phyloP scores from a whole-genome alignment of 2,888 invertebrate species.

The Caenorhabditis panamensis region DNA sequence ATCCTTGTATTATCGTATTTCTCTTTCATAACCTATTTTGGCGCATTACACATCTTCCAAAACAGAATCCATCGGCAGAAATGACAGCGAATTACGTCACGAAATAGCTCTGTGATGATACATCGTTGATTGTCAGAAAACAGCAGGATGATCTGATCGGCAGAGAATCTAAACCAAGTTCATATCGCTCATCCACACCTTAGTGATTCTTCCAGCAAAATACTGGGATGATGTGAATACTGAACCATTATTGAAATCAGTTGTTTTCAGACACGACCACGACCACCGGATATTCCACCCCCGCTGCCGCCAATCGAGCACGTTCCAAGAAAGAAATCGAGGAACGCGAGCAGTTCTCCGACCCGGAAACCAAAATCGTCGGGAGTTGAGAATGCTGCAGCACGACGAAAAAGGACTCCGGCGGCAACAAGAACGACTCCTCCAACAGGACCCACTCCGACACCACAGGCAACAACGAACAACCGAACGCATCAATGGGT shows the following conservation, averaged over 20 bases:
- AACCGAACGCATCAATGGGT: conserved; percentile 75
- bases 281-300: conserved; percentile 71
- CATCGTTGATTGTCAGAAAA: neutral
- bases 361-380: conserved; percentile 54
- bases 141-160: neutral
- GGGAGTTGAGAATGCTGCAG: conserved; percentile 56
- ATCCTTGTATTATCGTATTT: conserved; percentile 11
- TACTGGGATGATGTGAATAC: neutral
- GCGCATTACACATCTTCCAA: conserved; percentile 2
- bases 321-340: conserved; percentile 57
- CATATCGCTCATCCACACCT: neutral
- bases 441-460: conserved; percentile 34
- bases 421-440: conserved; percentile 42
- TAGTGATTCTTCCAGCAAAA: neutral
- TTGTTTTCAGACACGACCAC: conserved; percentile 63
- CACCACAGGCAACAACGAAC: conserved; percentile 26
- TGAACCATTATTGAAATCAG: conserved; percentile 4
- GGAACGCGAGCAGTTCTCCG: conserved; percentile 68
- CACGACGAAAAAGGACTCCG: conserved; percentile 59
- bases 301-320: conserved; percentile 64
- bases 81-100: conserved; percentile 6
- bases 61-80: neutral
- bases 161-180: neutral
- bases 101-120: neutral
- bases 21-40: neutral